A percentile compares a stretch with the other conserved stretches of the same genome.
Evolutionary conservation across 2,113 vertebrate species (phyloP).

Genomic region (Colistium nudipinnis): DNA sequence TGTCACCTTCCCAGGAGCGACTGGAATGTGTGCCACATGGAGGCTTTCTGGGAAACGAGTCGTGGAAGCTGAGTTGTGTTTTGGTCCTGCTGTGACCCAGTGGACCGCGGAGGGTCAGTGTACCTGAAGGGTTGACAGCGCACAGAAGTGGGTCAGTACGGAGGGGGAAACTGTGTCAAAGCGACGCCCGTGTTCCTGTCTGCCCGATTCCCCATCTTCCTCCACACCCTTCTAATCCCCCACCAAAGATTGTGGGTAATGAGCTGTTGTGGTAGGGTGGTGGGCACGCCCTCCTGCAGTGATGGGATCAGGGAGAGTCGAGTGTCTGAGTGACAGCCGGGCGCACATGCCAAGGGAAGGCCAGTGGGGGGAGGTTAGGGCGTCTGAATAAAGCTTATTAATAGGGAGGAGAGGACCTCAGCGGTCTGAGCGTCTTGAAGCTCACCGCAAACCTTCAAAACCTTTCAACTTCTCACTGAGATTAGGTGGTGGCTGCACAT

Average conservation of each 20-base stretch:
- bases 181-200: constrained; percentile 53
- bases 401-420: constrained; percentile 55
- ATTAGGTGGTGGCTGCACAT: neutral
- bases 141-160: constrained; percentile 73
- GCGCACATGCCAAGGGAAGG: constrained; percentile 68
- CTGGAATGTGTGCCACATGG: constrained; percentile 66
- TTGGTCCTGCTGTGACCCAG: constrained; percentile 70
- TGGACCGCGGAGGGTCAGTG: constrained; percentile 61
- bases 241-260: constrained; percentile 73
- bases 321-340: constrained; percentile 72
- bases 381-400: constrained; percentile 77
- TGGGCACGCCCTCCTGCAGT: constrained; percentile 63
- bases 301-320: constrained; percentile 73
- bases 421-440: constrained; percentile 33
- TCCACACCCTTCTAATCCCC: constrained; percentile 67
- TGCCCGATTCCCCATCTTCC: constrained; percentile 59
- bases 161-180: constrained; percentile 71
- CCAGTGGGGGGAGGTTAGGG: constrained; percentile 63
- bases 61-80: constrained; percentile 57
- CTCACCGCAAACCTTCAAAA: constrained; percentile 21
- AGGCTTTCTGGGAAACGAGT: constrained; percentile 54
- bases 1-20: constrained; percentile 65
- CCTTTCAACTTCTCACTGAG: too few relatives aligned
- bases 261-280: constrained; percentile 73
- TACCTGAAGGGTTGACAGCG: constrained; percentile 71